These are phyloP conservation scores for Apogon talboti DNA, from an alignment of 2,797 vertebrate genomes.

Conservation along the genomic window DNA sequence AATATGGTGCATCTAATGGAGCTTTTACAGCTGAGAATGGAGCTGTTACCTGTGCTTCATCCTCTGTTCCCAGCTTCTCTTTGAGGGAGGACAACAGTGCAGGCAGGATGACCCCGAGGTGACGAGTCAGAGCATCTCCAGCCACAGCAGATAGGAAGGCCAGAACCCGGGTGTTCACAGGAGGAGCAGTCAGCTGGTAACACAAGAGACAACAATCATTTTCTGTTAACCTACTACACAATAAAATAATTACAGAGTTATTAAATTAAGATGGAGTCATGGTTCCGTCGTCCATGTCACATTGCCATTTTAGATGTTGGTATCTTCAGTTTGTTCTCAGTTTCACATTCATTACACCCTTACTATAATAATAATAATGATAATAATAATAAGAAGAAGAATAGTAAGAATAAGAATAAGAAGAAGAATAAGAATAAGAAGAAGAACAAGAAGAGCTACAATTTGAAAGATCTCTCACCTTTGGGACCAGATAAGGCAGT, in stretches of 20 bases:
- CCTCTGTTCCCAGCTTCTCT: conserved; percentile 90
- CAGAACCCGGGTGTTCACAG: conserved; percentile 95
- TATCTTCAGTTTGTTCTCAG: too few relatives aligned
- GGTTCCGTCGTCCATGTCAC: too few relatives aligned
- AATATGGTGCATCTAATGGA: not conserved
- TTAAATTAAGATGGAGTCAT: too few relatives aligned
- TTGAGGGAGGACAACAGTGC: conserved; percentile 95
- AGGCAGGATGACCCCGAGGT: conserved; percentile 94
- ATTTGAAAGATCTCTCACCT: conserved; percentile 80
- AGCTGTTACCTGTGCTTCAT: conserved; percentile 87
- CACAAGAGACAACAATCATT: conserved; percentile 1
- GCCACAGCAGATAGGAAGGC: conserved; percentile 97
- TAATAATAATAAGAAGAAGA: too few relatives aligned
- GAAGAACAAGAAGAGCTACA: not conserved
- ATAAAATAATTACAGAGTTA: too few relatives aligned
- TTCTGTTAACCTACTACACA: not conserved
- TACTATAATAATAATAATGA: too few relatives aligned
- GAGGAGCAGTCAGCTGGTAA: conserved; percentile 89
- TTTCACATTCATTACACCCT: too few relatives aligned
- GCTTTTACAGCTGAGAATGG: not conserved
- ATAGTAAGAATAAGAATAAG: too few relatives aligned
- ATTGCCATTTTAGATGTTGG: too few relatives aligned
- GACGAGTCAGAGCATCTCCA: conserved; percentile 94
- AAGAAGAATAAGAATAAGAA: too few relatives aligned
- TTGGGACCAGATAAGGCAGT: conserved; percentile 96